Evolutionary conservation across 2,888 invertebrate species (phyloP).

Genomic region (Alcis repandata): DNA sequence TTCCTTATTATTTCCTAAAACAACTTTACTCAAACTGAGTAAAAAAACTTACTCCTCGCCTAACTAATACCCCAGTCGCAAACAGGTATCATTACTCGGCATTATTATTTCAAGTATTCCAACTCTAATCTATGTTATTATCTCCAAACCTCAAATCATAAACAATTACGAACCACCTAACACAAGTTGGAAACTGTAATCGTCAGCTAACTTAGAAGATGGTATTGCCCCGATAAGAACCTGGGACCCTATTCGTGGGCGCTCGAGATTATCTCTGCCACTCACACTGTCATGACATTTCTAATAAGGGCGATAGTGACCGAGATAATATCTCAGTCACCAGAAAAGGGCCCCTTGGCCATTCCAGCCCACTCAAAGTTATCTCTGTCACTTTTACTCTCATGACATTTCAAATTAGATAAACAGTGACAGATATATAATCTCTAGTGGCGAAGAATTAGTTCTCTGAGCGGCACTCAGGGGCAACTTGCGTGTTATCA

Average conservation of each 20-base stretch:
- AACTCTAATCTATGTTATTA: slow-evolving; percentile 20
- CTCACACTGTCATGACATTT: not conserved
- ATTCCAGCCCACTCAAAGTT: not conserved
- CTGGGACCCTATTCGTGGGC: slow-evolving; percentile 3
- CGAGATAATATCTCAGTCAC: slow-evolving; percentile 1
- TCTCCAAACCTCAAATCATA: slow-evolving; percentile 30
- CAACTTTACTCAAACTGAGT: too few relatives aligned
- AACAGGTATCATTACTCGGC: not conserved
- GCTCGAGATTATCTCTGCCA: slow-evolving; percentile 4
- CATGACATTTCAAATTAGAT: not conserved
- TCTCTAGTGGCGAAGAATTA: not conserved
- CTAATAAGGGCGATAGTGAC: not conserved
- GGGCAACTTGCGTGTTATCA: slow-evolving; percentile 39
- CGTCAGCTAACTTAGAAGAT: slow-evolving; percentile 35
- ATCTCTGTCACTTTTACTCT: slow-evolving; percentile 2
- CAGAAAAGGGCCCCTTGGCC: too few relatives aligned
- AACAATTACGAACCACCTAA: slow-evolving; percentile 37
- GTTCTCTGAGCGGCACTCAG: slow-evolving; percentile 13
- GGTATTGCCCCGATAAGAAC: slow-evolving; percentile 41
- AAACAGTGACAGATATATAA: slow-evolving; percentile 5
- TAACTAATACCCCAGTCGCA: not conserved
- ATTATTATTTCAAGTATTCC: slow-evolving; percentile 14
- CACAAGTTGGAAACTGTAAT: slow-evolving; percentile 30
- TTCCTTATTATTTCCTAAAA: too few relatives aligned
- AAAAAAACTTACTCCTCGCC: not conserved